Percentiles rank a stretch among this genome's conserved stretches.
These are phyloP conservation scores for Hydrotaea cyrtoneurina DNA, from an alignment of 2,888 invertebrate species.

Conservation along the genomic window DNA sequence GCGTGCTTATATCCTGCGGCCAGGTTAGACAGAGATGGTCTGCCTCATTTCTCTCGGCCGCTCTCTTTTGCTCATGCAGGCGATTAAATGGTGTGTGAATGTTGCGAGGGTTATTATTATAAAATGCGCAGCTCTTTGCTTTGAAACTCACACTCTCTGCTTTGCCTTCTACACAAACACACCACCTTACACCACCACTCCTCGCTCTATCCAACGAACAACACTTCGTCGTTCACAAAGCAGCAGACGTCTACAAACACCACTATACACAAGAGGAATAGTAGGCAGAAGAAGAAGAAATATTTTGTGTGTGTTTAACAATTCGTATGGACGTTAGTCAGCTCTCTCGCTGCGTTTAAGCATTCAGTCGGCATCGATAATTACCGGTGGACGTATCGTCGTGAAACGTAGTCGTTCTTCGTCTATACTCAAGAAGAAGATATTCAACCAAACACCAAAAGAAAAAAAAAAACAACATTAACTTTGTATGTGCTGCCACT, in stretches of 20 bases:
- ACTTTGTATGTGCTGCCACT: conserved; percentile 54
- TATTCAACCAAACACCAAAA: conserved; percentile 47
- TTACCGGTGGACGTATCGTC: conserved; percentile 80
- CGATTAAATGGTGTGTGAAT: conserved; percentile 39
- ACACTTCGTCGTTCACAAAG: conserved; percentile 35
- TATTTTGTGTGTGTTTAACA: conserved; percentile 57
- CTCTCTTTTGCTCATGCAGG: conserved; percentile 49
- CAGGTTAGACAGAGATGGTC: conserved; percentile 50
- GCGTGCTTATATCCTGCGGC: conserved; percentile 65
- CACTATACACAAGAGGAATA: conserved; percentile 42
- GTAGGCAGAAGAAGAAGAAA: conserved; percentile 26
- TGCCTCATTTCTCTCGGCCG: conserved; percentile 19
- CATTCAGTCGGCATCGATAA: conserved; percentile 80
- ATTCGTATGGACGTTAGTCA: conserved; percentile 62
- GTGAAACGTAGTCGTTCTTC: conserved; percentile 59
- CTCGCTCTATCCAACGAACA: conserved; percentile 7
- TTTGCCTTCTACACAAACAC: conserved; percentile 60
- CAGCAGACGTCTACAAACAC: conserved; percentile 37
- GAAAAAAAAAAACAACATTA: conserved; percentile 46
- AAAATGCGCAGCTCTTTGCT: conserved; percentile 65
- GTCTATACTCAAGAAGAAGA: conserved; percentile 38
- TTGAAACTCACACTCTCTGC: conserved; percentile 70
- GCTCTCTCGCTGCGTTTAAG: conserved; percentile 79
- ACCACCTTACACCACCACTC: conserved; percentile 51
- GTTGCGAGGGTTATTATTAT: conserved; percentile 56